Evolutionary conservation across 2,113 vertebrate species (phyloP), one percentile per base, ranked within the genome.

Genomic region (Microcebus murinus): DNA sequence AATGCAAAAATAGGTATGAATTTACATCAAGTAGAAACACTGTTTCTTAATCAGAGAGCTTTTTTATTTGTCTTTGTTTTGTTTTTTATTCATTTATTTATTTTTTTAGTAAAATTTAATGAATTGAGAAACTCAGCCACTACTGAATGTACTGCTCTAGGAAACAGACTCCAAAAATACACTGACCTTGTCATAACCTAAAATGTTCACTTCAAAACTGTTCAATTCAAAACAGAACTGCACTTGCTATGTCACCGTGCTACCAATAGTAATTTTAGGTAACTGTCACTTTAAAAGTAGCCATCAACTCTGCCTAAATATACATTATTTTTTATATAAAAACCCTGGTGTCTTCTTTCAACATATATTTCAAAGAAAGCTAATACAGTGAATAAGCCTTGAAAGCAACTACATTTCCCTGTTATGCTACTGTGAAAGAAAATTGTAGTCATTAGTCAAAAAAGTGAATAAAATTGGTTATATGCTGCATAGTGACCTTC

Each of bases 391-490:
- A 96, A 90, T 96, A 96, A 93, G 77, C 52, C 76, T 96, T 97
- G 95, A 97, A 95, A 97, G 95, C 87, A 95, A 96, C 59, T 95
- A 27, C 91, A 92, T 97, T 97, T 97, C 45, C 63, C 74, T 86
- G 67, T 97, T 97, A 96, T 59, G 71, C 80, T 85, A 95, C 89
- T 87, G 71, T 90, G 97, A 96, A 95, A 91, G 91, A 95, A 97
- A 98, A 98, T 98, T 96, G 90, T 97, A 98, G 97, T 96, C 95
- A 97, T 98, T 98, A 97, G 95, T 96, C 67, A 89, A 97, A 98
- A 97, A 96, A 96, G 86, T 96, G 96, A 96, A 97, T 97, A 92
- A 96, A 97, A 97, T 95, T 97, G 96, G 89, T 97, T 97, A 96
- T 97, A 84, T 83, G 74, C 63, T 94, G 65, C 67, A 95, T 34